Evolutionary conservation across 2,113 vertebrate genomes (phyloP), one percentile per base, ranked within the genome.

Genomic region (Hippocampus abdominalis): DNA sequence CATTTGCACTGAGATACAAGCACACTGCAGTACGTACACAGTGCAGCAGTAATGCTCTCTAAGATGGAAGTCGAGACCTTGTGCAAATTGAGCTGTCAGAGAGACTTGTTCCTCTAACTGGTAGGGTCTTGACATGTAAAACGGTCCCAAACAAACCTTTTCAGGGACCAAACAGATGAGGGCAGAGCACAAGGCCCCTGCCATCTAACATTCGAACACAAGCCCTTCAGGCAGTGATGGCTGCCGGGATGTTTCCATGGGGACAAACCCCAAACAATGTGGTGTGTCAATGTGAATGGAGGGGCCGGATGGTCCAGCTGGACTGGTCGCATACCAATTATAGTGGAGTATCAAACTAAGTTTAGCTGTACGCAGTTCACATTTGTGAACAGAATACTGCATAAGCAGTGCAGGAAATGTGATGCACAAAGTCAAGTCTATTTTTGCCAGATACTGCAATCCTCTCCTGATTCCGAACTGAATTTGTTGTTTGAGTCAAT

Each of bases 41-140:
- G 21, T 23, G 32, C 32, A 66, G 62, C 42, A 71, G 18, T 40
- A 68, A 76, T 40, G 57, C 69, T 65, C 46, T 60, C 46, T 25
- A 39, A 46, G 40, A 64, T 64, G n/a, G n/a, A 64, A 46, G 63
- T 46, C 15, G 3, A 40, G 63, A 27, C 63, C 23, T 61, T 77
- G 54, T 72, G 66, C 72, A 80, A 82, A 88, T 82, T 87, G 82
- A 86, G 81, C 75, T 71, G 77, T 83, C 68, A 79, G 48, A 73
- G 68, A 49, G 51, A 61, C 73, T 69, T 71, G 75, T 70, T 77
- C 66, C 20, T 40, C 68, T 53, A 64, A 65, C 48, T 72, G 62
- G 64, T 71, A 53, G 73, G 76, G 71, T 74, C 83, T 83, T 84
- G 80, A 82, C 80, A 87, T 89, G 84, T 84, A 87, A 88, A 88